phyloP scores from a whole-genome alignment of 2,888 invertebrate species.

The Machimus atricapillus region DNA sequence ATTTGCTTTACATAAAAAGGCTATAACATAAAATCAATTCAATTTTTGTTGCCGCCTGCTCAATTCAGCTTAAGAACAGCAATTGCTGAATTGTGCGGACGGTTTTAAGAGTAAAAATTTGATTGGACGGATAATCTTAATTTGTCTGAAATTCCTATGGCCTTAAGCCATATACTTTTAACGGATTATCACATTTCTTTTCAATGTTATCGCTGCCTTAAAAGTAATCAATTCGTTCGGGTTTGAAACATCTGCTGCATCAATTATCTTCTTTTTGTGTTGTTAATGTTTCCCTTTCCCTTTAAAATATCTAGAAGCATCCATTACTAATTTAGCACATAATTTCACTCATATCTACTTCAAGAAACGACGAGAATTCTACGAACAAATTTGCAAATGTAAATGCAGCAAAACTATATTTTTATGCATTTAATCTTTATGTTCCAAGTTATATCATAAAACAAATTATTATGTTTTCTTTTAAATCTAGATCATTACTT shows the following conservation, averaged over 20 bases:
- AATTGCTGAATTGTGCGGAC: background rate
- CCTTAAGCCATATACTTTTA: no score
- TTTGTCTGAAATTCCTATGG: background rate
- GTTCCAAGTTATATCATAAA: no score
- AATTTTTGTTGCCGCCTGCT: background rate
- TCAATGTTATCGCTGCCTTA: background rate
- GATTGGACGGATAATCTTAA: background rate
- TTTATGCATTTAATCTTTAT: no score
- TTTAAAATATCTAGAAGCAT: background rate
- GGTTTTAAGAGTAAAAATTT: no score
- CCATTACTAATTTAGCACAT: background rate
- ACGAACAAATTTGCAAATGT: background rate
- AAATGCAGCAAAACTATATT: no score
- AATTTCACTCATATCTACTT: no score
- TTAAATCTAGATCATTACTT: no score
- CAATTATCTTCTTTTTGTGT: background rate
- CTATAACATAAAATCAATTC: background rate
- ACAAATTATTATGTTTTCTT: no score
- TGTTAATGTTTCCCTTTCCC: background rate
- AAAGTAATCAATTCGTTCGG: background rate
- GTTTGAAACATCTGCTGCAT: background rate
- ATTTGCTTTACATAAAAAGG: no score
- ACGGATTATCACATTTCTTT: no score
- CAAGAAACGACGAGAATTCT: background rate
- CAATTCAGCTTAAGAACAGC: background rate